Evolutionary conservation across 2,888 invertebrate genomes (phyloP).

Genomic region (Oscheius myriophilus): DNA sequence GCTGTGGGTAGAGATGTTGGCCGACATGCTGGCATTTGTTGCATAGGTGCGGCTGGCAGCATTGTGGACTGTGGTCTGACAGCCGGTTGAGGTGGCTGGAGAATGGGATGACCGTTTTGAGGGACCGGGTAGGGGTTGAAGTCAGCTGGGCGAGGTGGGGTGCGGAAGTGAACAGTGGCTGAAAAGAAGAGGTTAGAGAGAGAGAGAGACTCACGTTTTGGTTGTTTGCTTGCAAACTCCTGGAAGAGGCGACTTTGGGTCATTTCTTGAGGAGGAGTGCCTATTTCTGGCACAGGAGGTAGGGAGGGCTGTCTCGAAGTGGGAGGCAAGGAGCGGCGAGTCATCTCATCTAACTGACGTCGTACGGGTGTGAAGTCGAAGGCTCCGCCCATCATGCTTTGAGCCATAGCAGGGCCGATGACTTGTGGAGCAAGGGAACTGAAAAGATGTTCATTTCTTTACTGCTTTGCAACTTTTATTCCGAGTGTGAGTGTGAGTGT

Average conservation of each 20-base stretch:
- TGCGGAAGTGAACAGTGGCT: conserved; percentile 21
- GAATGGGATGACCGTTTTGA: conserved; percentile 9
- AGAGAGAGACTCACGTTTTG: conserved; percentile 14
- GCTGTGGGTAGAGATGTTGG: conserved; percentile 48
- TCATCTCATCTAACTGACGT: conserved; percentile 55
- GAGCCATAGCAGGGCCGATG: conserved; percentile 41
- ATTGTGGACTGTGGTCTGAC: conserved; percentile 15
- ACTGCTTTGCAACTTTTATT: not conserved
- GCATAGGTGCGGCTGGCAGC: conserved; percentile 13
- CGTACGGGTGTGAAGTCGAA: conserved; percentile 46
- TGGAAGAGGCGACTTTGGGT: conserved; percentile 64
- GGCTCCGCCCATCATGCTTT: conserved; percentile 42
- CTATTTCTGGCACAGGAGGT: conserved; percentile 63
- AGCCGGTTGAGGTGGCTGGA: not conserved
- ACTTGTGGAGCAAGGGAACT: conserved; percentile 52
- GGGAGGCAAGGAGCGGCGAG: conserved; percentile 49
- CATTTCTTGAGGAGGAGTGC: conserved; percentile 59
- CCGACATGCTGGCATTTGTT: conserved; percentile 14
- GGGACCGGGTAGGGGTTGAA: conserved; percentile 5
- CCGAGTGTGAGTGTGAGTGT: not conserved
- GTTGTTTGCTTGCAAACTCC: conserved; percentile 55
- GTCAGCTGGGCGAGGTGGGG: not conserved
- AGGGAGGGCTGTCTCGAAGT: conserved; percentile 44
- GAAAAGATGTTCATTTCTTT: conserved; percentile 1
- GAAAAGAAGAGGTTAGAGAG: not conserved